Conservation (phyloP, 2,888 invertebrate genomes). For the Autographa pulchrina region DNA sequence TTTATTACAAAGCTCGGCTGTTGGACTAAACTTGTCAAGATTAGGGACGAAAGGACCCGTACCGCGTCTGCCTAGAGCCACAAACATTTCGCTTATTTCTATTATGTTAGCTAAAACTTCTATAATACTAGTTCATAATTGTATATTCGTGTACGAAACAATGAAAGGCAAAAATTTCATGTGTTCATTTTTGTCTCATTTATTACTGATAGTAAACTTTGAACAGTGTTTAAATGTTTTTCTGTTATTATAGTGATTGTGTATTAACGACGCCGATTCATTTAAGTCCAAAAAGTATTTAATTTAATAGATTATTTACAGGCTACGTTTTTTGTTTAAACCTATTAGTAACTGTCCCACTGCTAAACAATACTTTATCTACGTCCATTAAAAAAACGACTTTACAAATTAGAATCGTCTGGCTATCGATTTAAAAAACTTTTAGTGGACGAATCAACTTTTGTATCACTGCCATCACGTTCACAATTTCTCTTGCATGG, state of each 20-base stretch:
- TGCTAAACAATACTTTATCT: slow-evolving; percentile 6
- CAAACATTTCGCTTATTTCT: background rate
- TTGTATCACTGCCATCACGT: background rate
- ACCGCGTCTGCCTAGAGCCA: background rate
- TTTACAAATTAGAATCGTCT: slow-evolving; percentile 8
- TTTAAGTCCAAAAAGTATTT: background rate
- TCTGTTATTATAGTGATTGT: background rate
- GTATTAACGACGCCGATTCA: background rate
- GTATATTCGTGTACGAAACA: too few species aligned
- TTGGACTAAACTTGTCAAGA: slow-evolving; percentile 2
- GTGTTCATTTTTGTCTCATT: too few species aligned
- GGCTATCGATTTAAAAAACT: slow-evolving; percentile 5
- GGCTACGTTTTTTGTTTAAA: slow-evolving; percentile 1
- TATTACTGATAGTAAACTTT: background rate
- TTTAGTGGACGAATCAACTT: background rate
- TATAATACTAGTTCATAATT: too few species aligned
- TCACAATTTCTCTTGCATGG: background rate
- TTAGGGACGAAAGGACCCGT: background rate
- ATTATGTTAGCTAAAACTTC: background rate
- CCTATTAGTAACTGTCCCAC: background rate
- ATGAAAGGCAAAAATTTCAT: too few species aligned
- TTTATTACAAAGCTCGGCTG: background rate
- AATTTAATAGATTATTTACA: slow-evolving; percentile 3
- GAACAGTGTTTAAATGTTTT: background rate
- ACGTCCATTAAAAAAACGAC: slow-evolving; percentile 8